Evolutionary conservation across 2,888 invertebrate genomes (phyloP), one percentile per base, ranked within the genome.

Genomic region (Conistra vaccinii): DNA sequence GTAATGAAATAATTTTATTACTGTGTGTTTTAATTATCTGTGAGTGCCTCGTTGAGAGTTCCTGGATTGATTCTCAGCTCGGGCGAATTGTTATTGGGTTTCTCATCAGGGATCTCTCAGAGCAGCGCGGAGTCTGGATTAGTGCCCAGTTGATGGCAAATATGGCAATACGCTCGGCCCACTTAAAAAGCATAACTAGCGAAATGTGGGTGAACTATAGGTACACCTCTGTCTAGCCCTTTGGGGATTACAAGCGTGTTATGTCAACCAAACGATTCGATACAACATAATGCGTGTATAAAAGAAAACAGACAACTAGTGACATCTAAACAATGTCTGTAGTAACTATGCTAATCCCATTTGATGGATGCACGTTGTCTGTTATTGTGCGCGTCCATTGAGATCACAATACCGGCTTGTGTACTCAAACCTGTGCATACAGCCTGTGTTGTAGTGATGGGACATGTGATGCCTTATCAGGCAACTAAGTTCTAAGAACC

Each of bases 291-390:
- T 48, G 0, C 23, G 29, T 29, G 20, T 23, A 23, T n/a, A 32
- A 61, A 67, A n/a, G n/a, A 58, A 69, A 42, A 69, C 4, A 57
- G 9, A 63, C n/a, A n/a, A 62, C 66, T 48, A 57, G 72, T 57
- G 26, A 51, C 29, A 63, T 45, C 60, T 32, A 61, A 51, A 76
- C 73, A 76, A 80, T 72, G 66, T 62, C 42, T 29, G 60, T 32
- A 70, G 55, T 75, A 80, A 81, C 78, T 58, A 69, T 60, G 5
- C 35, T 82, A 82, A 85, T 78, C 74, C 76, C 68, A 61, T 76
- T 82, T 85, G 85, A 85, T 85, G 74, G 85, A 85, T 85, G 79
- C 73, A 69, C 60, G 62, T 32, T 42, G 65, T 68, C 75, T 57
- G 73, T 81, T 76, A 73, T 78, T 80, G 76, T 66, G 71, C 51